These are phyloP conservation scores for Alethe castanea DNA, from an alignment of 2,113 vertebrate genomes.

Conservation along the genomic window DNA sequence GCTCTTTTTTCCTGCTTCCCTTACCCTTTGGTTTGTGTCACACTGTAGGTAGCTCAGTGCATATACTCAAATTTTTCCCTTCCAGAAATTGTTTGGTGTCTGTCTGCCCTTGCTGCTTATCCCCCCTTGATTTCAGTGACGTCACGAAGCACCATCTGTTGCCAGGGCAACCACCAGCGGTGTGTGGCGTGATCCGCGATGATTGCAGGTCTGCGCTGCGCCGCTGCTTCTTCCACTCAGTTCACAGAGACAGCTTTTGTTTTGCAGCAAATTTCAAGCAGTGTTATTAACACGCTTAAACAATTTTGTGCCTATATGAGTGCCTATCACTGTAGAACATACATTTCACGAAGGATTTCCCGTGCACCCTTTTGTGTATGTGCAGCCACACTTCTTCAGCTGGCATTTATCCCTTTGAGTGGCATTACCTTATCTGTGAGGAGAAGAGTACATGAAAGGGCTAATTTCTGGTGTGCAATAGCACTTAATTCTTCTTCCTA, in stretches of 20 bases:
- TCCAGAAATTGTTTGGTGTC: background rate
- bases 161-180: conserved; percentile 36
- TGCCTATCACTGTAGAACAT: background rate
- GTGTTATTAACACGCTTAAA: conserved; percentile 39
- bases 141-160: conserved; percentile 52
- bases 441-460: background rate
- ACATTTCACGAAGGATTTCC: background rate
- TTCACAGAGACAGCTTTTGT: conserved; percentile 47
- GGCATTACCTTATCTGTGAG: background rate
- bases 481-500: background rate
- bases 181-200: conserved; percentile 10
- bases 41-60: background rate
- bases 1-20: background rate
- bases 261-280: background rate
- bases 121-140: conserved; percentile 43
- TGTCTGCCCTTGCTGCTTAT: conserved; percentile 4
- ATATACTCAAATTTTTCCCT: background rate
- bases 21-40: background rate
- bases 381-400: background rate
- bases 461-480: background rate
- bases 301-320: background rate
- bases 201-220: conserved; percentile 58
- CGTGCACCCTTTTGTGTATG: fast-evolving
- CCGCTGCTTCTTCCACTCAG: conserved; percentile 21
- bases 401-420: background rate